Conservation (phyloP, 2,113 vertebrate species). For the Syrmaticus mikado region DNA sequence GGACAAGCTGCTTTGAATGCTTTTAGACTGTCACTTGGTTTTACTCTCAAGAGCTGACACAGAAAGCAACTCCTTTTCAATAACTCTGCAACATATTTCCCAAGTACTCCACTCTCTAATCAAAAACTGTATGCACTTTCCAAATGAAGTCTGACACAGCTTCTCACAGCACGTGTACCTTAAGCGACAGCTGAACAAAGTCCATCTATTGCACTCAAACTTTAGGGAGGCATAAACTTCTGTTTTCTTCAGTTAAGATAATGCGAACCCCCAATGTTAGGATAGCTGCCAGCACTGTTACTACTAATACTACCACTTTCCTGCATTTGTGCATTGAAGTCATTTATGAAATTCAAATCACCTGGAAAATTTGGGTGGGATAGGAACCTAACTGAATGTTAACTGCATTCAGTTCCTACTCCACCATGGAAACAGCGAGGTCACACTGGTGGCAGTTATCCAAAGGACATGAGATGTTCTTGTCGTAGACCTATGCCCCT, state of each 20-base stretch:
- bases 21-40: conserved; percentile 77
- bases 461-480: not conserved
- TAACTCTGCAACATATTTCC: conserved; percentile 40
- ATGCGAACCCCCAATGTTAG: not conserved
- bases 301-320: not conserved
- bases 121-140: not conserved
- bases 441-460: not conserved
- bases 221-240: not conserved
- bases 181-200: not conserved
- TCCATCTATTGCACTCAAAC: not conserved
- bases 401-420: not conserved
- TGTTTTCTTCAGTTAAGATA: not conserved
- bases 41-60: conserved; percentile 74
- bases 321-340: not conserved
- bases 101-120: not conserved
- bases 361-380: not conserved
- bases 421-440: rapidly evolving
- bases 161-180: not conserved
- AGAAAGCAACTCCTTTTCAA: conserved; percentile 78
- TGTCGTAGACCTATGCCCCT: not conserved
- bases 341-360: not conserved
- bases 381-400: not conserved
- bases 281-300: not conserved
- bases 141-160: not conserved
- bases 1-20: conserved; percentile 74